Percentiles rank a stretch among this genome's conserved stretches.
phyloP scores from a whole-genome alignment of 2,797 vertebrate species.

The Macrochelys suwanniensis region DNA sequence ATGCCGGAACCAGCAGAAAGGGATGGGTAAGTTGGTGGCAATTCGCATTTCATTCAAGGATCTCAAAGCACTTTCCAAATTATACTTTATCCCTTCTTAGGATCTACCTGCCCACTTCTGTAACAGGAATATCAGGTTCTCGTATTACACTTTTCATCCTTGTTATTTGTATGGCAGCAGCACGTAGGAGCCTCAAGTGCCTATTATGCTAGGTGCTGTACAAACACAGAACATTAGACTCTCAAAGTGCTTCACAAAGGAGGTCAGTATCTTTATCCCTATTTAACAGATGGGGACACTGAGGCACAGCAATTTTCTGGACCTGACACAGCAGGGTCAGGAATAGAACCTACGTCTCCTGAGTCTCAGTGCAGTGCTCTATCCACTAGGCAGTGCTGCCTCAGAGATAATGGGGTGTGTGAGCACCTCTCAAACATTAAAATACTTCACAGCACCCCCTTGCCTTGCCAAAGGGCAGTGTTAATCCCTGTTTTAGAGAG shows the following conservation, averaged over 20 bases:
- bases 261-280: background rate
- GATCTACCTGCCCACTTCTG: background rate
- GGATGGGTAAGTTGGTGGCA: rapidly evolving
- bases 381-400: background rate
- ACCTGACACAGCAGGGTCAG: background rate
- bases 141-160: rapidly evolving
- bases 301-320: background rate
- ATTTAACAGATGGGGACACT: rapidly evolving
- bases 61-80: background rate
- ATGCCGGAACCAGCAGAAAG: rapidly evolving
- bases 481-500: background rate
- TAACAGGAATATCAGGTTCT: background rate
- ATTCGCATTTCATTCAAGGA: background rate
- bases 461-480: background rate
- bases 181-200: background rate
- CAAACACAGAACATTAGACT: background rate
- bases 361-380: too few species aligned
- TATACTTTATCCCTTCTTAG: rapidly evolving
- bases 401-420: background rate
- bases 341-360: background rate
- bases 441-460: background rate
- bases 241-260: rapidly evolving
- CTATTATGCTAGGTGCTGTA: background rate
- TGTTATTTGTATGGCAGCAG: background rate
- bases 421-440: background rate